phyloP scores from a whole-genome alignment of 2,888 invertebrate genomes.

The Margaritifera margaritifera region DNA sequence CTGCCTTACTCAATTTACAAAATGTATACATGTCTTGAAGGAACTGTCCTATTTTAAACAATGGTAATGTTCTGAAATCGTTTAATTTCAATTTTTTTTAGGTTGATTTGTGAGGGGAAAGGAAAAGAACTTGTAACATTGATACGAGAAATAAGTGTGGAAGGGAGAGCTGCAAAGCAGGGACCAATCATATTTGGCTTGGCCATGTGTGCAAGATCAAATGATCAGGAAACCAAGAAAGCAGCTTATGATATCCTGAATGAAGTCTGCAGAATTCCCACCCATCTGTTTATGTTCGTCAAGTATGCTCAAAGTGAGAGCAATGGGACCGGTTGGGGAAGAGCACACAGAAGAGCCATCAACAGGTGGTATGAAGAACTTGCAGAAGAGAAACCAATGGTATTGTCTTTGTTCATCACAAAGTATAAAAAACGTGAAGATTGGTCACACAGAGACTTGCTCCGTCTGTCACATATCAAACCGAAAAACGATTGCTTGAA shows the following conservation, averaged over 20 bases:
- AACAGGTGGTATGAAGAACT: slow-evolving; percentile 78
- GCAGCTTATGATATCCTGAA: slow-evolving; percentile 76
- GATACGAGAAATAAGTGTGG: slow-evolving; percentile 62
- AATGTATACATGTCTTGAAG: too few relatives aligned
- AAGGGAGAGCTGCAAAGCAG: slow-evolving; percentile 73
- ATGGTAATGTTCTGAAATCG: background rate
- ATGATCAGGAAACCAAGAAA: slow-evolving; percentile 74
- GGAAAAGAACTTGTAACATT: slow-evolving; percentile 66
- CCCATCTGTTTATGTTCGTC: slow-evolving; percentile 80
- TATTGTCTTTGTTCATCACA: slow-evolving; percentile 80
- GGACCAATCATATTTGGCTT: slow-evolving; percentile 78
- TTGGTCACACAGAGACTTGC: slow-evolving; percentile 83
- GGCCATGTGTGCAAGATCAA: slow-evolving; percentile 77
- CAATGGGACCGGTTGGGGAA: slow-evolving; percentile 76
- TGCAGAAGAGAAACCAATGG: slow-evolving; percentile 48
- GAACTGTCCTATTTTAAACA: too few relatives aligned
- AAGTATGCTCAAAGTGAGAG: slow-evolving; percentile 77
- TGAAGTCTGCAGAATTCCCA: slow-evolving; percentile 78
- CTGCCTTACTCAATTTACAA: too few relatives aligned
- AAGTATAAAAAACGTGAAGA: slow-evolving; percentile 79
- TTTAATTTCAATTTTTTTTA: slow-evolving; percentile 12
- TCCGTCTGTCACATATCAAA: slow-evolving; percentile 70
- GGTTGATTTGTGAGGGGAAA: slow-evolving; percentile 63
- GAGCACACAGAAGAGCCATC: slow-evolving; percentile 80
- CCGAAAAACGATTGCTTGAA: slow-evolving; percentile 36